Evolutionary conservation across 2,113 vertebrate species (phyloP).

Genomic region (Neolamprologus devosi): DNA sequence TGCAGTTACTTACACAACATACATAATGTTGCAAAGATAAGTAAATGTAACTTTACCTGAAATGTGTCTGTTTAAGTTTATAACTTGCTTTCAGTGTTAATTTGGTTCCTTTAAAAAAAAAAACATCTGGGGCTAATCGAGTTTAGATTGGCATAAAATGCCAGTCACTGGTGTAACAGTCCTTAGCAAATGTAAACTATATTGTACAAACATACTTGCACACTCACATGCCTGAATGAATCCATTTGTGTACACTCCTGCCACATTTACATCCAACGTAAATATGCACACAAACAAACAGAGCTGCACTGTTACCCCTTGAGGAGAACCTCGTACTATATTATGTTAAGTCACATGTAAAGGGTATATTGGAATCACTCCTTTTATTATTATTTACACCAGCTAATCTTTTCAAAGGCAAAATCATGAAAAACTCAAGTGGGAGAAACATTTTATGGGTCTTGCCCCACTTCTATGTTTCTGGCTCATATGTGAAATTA

Average conservation of each 20-base stretch:
- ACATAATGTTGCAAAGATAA: background rate
- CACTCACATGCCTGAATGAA: background rate
- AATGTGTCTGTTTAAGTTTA: background rate
- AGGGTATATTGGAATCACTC: background rate
- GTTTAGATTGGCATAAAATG: background rate
- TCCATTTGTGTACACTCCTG: background rate
- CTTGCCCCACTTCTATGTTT: background rate
- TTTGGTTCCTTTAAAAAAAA: background rate
- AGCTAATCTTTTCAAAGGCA: background rate
- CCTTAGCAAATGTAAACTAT: background rate
- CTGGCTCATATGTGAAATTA: background rate
- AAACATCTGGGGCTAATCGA: accelerated
- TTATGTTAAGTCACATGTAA: background rate
- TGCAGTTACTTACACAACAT: background rate
- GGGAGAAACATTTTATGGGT: background rate
- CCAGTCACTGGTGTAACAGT: background rate
- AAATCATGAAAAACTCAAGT: background rate
- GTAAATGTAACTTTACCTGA: accelerated
- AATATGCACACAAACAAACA: background rate
- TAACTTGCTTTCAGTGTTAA: background rate
- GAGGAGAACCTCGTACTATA: background rate
- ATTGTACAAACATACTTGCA: background rate
- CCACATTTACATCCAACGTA: background rate
- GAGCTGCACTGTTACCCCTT: background rate
- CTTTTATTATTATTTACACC: background rate